These are phyloP conservation scores for Nemotelus pantherinus DNA, from an alignment of 2,888 invertebrate species.

Conservation along the genomic window DNA sequence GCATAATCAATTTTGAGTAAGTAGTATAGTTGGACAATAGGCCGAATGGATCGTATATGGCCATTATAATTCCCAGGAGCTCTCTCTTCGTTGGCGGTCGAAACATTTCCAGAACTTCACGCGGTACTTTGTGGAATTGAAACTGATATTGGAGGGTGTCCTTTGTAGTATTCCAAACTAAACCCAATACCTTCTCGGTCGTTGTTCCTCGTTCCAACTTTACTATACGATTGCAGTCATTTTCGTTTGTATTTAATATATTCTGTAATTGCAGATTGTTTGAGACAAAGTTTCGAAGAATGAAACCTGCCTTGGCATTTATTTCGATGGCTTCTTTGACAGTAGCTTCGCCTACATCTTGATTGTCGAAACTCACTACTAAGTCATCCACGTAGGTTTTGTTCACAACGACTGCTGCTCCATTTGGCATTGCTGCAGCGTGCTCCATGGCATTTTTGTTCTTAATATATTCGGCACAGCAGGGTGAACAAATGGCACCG, in stretches of 20 bases:
- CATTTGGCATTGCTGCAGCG: neutral
- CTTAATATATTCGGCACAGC: slow-evolving; percentile 8
- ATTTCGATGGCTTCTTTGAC: slow-evolving; percentile 18
- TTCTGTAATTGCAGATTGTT: neutral
- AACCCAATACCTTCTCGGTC: slow-evolving; percentile 2
- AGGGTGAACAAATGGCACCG: slow-evolving; percentile 18
- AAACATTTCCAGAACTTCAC: neutral
- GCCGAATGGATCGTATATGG: slow-evolving; percentile 19
- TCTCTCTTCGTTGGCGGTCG: slow-evolving; percentile 31
- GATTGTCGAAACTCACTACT: neutral
- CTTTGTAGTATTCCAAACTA: neutral
- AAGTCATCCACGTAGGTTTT: slow-evolving; percentile 17
- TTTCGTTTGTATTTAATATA: neutral
- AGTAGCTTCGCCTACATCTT: neutral
- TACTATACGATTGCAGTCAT: neutral
- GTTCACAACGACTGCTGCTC: too few species aligned
- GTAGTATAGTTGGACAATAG: slow-evolving; percentile 16
- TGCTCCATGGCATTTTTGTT: slow-evolving; percentile 2
- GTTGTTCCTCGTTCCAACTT: neutral
- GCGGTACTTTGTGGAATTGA: slow-evolving; percentile 7
- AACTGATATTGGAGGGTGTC: neutral
- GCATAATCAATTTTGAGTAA: neutral
- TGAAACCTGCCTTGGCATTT: neutral
- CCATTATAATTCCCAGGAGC: slow-evolving; percentile 3
- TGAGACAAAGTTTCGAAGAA: neutral